These are phyloP conservation scores for Drosophila paramelanica DNA, from an alignment of 2,888 invertebrate species.

Conservation along the genomic window DNA sequence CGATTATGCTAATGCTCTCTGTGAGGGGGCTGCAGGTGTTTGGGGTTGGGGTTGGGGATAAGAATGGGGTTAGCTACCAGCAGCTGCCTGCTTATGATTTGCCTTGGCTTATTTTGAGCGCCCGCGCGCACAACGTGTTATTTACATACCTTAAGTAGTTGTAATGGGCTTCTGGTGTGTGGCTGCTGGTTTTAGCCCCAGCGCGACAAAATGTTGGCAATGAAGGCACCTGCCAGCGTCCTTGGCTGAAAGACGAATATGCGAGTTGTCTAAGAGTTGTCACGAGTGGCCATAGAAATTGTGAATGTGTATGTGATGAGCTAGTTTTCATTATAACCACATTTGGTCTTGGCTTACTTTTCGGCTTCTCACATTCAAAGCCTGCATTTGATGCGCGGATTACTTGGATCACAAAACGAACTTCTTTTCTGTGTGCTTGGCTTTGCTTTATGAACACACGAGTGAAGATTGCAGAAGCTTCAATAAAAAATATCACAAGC, in stretches of 20 bases:
- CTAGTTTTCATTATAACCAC: constrained; percentile 66
- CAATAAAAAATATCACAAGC: no score
- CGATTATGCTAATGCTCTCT: constrained; percentile 77
- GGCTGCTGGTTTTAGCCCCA: constrained; percentile 25
- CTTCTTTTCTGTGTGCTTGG: constrained; percentile 42
- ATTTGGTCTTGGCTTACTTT: constrained; percentile 63
- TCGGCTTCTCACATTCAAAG: constrained; percentile 26
- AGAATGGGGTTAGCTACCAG: constrained; percentile 40
- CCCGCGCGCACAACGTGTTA: constrained; percentile 57
- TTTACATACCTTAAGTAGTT: constrained; percentile 81
- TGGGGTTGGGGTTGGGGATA: constrained; percentile 14
- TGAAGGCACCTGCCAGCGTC: constrained; percentile 58
- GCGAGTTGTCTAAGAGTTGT: constrained; percentile 48
- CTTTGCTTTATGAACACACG: constrained; percentile 34
- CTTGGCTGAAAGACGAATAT: constrained; percentile 57
- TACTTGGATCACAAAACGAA: constrained; percentile 45
- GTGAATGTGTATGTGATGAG: constrained; percentile 49
- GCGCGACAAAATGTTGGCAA: constrained; percentile 74
- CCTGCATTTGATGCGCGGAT: constrained; percentile 54
- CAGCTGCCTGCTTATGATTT: constrained; percentile 62
- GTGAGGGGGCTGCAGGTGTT: constrained; percentile 8
- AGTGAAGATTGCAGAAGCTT: constrained; percentile 27
- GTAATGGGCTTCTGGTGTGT: constrained; percentile 66
- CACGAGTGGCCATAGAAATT: constrained; percentile 62
- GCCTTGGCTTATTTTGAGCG: constrained; percentile 77